Base-by-base conservation (phyloP, 2,888 invertebrate genomes). In the Chironomus tentans region DNA sequence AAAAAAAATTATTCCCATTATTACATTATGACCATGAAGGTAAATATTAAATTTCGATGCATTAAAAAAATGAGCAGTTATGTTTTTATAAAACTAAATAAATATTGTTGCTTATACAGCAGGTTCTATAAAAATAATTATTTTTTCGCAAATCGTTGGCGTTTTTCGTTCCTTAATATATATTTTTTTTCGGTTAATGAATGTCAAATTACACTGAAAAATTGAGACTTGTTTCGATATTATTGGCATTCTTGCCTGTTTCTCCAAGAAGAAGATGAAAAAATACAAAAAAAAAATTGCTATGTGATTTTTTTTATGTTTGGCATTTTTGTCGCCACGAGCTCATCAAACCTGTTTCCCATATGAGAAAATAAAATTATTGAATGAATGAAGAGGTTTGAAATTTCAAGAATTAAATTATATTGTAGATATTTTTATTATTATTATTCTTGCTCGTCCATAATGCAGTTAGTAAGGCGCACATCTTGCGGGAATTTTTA, bases 141-240 rank as follows among this genome's bases (percentile, higher is more conserved):
- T n/a, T 15, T 56, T 56, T 56, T 15, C 15, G 3, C 2, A 56
- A 24, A 22, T 74, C 13, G 56, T 71, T 71, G 10, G 28, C 48
- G 15, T 50, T 56, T 18, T 56, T 15, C 56, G n/a, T 50, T 50
- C 18, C 18, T 56, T 50, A 48, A n/a, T 5, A 50, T 13, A 15
- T 13, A n/a, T 65, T 48, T 68, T 12, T 65, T 74, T 71, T 68
- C 2, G 65, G 48, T 24, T 47, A 68, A 65, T 73, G 62, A 74
- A 74, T 22, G 47, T 56, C 71, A 15, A 71, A 71, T 71, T 71
- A 71, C 56, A 22, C 56, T 71, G 56, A 56, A 56, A 71, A 56
- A 71, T 61, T 71, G 61, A 71, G 22, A 21, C 56, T 71, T 71
- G 56, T 61, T 71, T 71, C 22, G 21, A 48, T 18, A 47, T 21